Base-by-base conservation (phyloP, 2,797 vertebrate genomes). In the Spinus pinus region DNA sequence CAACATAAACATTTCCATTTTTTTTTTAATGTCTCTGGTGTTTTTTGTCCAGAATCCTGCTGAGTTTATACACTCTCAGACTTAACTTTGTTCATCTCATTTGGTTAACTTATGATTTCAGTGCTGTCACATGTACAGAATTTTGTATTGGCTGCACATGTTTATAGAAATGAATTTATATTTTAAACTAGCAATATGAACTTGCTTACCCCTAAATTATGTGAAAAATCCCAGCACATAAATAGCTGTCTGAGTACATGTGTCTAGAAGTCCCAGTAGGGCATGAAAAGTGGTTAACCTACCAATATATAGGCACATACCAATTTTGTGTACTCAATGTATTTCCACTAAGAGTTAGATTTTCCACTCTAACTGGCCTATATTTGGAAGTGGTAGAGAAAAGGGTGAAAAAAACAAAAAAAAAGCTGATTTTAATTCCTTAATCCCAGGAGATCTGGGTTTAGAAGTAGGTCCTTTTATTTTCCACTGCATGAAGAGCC, bases 251-350 rank as follows among this genome's bases (percentile, higher is more conserved):
- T 75, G 49, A 73, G 18, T 70, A 70, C 46, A 66, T 66, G 58
- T 4, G 4, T 72, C 81, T 92, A 31, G 39, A 92, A 84, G 27
- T 56, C 37, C 44, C 71, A 95, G 58, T 10, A 90, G 10, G 72
- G 33, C 37, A 75, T 57, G 46, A 64, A 73, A 81, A 93, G 81
- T 82, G 71, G 90, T 79, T 92, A 93, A 88, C 62, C 64, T 85
- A 77, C 70, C 77, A 88, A 60, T 77, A 70, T 47, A 84, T 21
- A 86, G 51, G 41, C 81, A 92, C 90, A 81, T 66, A 90, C 51
- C 58, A 95, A 80, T 95, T 95, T 94, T 80, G 86, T 82, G 56
- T 88, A 64, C 64, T 73, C 78, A 85, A 64, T 53, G 50, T 7
- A 62, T 84, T 95, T 90, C 42, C 51, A 42, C 27, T 61, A 42